phyloP scores from a whole-genome alignment of 2,888 invertebrate genomes.

The Volucella inflata region DNA sequence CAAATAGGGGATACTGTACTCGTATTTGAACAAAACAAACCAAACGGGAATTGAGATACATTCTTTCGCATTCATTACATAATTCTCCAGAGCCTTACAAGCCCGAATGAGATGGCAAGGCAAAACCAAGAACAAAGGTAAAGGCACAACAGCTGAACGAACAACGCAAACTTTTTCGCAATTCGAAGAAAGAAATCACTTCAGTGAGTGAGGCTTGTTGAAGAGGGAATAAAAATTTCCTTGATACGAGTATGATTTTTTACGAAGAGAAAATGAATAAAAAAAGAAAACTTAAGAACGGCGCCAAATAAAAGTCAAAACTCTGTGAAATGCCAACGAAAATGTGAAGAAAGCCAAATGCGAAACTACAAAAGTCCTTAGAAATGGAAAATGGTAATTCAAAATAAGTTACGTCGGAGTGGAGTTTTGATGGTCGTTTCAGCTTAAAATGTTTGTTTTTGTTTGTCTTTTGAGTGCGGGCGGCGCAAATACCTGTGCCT shows the following conservation, averaged over 20 bases:
- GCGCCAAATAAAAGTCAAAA: constrained; percentile 48
- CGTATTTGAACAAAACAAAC: constrained; percentile 28
- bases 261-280: constrained; percentile 39
- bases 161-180: constrained; percentile 35
- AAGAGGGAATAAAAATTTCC: constrained; percentile 35
- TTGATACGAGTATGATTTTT: constrained; percentile 62
- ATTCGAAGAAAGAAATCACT: constrained; percentile 58
- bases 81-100: constrained; percentile 44
- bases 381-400: constrained; percentile 37
- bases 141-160: too few relatives aligned
- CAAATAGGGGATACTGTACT: constrained; percentile 4
- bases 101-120: constrained; percentile 1
- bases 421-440: constrained; percentile 51
- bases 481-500: not conserved
- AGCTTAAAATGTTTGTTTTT: constrained; percentile 42
- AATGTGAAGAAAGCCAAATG: constrained; percentile 25
- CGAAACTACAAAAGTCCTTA: constrained; percentile 12
- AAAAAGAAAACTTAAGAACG: constrained; percentile 27
- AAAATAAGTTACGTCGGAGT: constrained; percentile 56
- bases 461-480: constrained; percentile 1
- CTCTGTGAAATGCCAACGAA: constrained; percentile 43
- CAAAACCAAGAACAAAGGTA: too few relatives aligned
- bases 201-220: constrained; percentile 31
- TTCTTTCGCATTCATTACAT: constrained; percentile 3
- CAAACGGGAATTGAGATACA: constrained; percentile 3